Evolutionary conservation across 2,888 invertebrate species (phyloP).

Genomic region (Charanyca ferruginea): DNA sequence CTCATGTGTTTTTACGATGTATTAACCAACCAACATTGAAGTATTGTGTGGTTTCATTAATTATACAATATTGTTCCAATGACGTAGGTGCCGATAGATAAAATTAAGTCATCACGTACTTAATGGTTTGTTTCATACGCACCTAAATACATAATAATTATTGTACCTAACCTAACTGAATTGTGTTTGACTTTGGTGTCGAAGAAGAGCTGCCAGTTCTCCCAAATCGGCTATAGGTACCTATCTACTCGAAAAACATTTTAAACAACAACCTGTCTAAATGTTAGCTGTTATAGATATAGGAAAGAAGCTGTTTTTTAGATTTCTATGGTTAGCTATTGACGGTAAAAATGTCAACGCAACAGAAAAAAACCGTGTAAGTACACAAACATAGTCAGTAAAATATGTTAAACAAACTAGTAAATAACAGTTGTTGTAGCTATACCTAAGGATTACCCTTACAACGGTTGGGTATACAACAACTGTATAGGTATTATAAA

Average conservation of each 20-base stretch:
- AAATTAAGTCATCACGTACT: constrained; percentile 23
- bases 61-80: constrained; percentile 48
- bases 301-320: too few relatives aligned
- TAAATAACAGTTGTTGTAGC: too few relatives aligned
- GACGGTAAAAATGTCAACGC: too few relatives aligned
- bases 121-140: constrained; percentile 26
- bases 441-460: background rate
- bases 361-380: too few relatives aligned
- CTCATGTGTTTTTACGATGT: constrained; percentile 53
- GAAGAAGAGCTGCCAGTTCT: background rate
- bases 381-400: too few relatives aligned
- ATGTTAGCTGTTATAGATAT: too few relatives aligned
- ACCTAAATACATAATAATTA: background rate
- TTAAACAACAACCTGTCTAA: constrained; percentile 13
- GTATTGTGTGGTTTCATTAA: constrained; percentile 44
- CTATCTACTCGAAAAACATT: constrained; percentile 3
- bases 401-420: too few relatives aligned
- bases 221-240: too few relatives aligned
- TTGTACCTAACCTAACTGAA: constrained; percentile 8
- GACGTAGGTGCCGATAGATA: constrained; percentile 37
- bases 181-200: constrained; percentile 29
- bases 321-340: too few relatives aligned
- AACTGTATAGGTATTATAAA: too few relatives aligned
- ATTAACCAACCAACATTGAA: constrained; percentile 33
- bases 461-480: too few relatives aligned